phyloP scores from a whole-genome alignment of 35 echinoderm and acorn worm genomes.

The Ptychodera flava region DNA sequence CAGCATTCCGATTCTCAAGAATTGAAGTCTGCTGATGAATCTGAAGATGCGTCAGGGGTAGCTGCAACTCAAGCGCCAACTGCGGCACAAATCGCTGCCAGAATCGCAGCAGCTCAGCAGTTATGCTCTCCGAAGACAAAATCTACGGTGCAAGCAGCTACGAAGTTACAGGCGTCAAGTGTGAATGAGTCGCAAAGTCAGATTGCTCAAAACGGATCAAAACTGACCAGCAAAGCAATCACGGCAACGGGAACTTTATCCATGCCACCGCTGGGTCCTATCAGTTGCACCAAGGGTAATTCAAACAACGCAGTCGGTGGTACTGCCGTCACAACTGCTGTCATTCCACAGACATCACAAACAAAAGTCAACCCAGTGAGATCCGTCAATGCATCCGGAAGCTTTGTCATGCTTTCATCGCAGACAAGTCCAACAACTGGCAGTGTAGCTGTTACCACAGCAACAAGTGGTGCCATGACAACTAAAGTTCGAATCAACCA shows the following conservation, averaged over 20 bases:
- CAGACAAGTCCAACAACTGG: neutral
- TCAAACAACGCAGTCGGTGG: neutral
- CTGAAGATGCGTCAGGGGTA: neutral
- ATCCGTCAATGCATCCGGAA: neutral
- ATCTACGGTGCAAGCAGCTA: neutral
- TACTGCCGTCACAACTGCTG: neutral
- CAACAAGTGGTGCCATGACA: neutral
- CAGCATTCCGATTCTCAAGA: neutral
- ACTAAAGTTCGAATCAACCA: neutral
- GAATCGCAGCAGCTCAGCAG: neutral
- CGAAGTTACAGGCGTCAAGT: neutral
- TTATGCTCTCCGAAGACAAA: neutral
- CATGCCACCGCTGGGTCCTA: conserved; percentile 61
- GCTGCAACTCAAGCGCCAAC: neutral
- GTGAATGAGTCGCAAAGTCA: neutral
- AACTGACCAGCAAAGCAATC: neutral
- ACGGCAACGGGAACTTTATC: neutral
- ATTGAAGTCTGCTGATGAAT: neutral
- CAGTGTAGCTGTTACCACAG: neutral
- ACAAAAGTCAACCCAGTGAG: neutral
- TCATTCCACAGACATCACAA: neutral
- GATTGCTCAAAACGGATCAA: neutral
- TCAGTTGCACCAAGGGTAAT: conserved; percentile 10
- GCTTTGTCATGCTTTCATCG: neutral
- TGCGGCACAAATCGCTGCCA: neutral